Evolutionary conservation across 1,140 invertebrate species (phyloP).

Genomic region (Ganaspis sp.): DNA sequence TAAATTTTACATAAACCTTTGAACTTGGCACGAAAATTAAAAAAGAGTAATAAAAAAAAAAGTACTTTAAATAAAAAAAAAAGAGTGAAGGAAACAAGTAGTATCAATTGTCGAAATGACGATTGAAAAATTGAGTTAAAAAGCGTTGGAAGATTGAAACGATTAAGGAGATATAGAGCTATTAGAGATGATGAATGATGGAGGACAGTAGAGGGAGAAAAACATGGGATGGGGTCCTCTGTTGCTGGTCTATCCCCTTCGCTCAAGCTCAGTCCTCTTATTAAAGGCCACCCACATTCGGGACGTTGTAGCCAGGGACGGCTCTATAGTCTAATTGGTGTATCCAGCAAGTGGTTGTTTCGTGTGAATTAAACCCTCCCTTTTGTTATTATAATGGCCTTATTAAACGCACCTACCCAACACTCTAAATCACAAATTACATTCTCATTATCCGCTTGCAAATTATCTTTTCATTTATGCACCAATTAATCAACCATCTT

Average conservation of each 20-base stretch:
- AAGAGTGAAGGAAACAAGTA: no score
- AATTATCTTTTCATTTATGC: not conserved
- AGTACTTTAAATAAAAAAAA: no score
- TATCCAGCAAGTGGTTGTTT: conserved; percentile 22
- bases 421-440: not conserved
- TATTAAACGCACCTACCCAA: not conserved
- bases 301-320: conserved; percentile 5
- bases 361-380: not conserved
- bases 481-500: no score
- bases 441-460: not conserved
- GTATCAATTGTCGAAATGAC: not conserved
- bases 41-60: no score
- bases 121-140: not conserved
- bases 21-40: no score
- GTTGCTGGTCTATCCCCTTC: not conserved
- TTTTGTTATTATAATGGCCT: not conserved
- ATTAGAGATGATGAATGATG: conserved; percentile 14
- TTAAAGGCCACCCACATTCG: conserved; percentile 26
- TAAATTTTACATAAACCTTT: no score
- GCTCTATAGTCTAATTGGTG: conserved; percentile 13
- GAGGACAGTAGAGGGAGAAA: conserved; percentile 6
- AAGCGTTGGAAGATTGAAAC: not conserved
- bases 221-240: conserved; percentile 12
- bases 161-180: conserved; percentile 4
- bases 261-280: conserved; percentile 8